Base-by-base conservation (phyloP, 2,797 vertebrate species). In the Meriones psammophilus region DNA sequence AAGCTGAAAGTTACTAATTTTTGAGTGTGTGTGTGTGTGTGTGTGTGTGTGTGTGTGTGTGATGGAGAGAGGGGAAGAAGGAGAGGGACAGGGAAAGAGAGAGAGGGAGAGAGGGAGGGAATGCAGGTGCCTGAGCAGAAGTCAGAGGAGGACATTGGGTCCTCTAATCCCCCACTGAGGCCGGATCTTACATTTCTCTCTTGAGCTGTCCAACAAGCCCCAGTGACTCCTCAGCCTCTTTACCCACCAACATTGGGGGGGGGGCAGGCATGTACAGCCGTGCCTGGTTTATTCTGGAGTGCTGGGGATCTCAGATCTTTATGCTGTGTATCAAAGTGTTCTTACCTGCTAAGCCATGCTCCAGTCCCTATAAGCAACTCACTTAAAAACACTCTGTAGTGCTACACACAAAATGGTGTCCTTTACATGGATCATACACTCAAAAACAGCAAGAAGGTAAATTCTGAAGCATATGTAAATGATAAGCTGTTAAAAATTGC, bases 401-500 rank as follows among this genome's bases (percentile, higher is more conserved):
- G 14, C 4, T 18, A 68, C 12, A 42, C 14, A 77, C 12, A 28
- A 42, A 36, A 33, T 33, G 33, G 33, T 92, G 5, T 0, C 26
- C 7, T 88, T 69, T 17, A 46, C 10, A 71, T 56, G 50, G 88
- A 69, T 94, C 86, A 85, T 1, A 54, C 74, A 87, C 28, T 42
- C 1, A 83, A 89, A 93, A 91, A 87, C 33, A 87, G n/a, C 7
- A 91, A 76, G 76, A 74, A 88, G 4, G 22, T 66, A 88, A 85
- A 92, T 79, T 94, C 89, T 93, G 54, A 94, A 54, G 7, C 79
- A 17, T n/a, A 8, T 74, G 62, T 42, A 56, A 93, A 64, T 15
- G 36, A 7, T 66, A 86, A 46, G 26, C 64, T 81, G 9, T 89
- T 88, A 80, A 96, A 96, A 95, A 96, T 84, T 94, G 56, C 64